These are phyloP conservation scores for Harpagoxenus sublaevis DNA, from an alignment of 2,888 invertebrate genomes.

Conservation along the genomic window DNA sequence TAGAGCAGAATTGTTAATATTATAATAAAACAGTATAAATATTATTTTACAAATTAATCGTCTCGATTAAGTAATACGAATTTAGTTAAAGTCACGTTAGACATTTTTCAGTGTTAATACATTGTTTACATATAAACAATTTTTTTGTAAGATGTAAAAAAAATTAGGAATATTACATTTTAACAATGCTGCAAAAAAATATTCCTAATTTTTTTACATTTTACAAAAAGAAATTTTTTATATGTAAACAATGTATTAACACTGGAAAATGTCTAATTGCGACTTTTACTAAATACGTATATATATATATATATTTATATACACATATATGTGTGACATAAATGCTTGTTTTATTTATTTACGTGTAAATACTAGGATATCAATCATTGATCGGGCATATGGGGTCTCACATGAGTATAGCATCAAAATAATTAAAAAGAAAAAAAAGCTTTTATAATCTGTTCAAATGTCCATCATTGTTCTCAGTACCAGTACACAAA, in stretches of 20 bases:
- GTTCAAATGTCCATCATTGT: neutral
- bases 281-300: neutral
- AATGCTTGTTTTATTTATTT: neutral
- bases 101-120: neutral
- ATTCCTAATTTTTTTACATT: too few species aligned
- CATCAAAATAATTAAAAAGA: neutral
- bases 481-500: neutral
- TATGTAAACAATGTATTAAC: neutral
- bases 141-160: too few species aligned
- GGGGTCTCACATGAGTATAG: neutral
- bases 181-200: neutral
- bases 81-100: neutral
- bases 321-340: neutral
- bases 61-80: neutral
- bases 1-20: neutral
- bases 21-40: conserved; percentile 10
- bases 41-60: neutral
- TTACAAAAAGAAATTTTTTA: too few species aligned
- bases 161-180: neutral
- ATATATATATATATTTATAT: neutral
- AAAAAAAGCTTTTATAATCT: neutral
- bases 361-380: neutral
- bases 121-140: neutral
- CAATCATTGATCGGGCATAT: neutral
- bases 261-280: neutral